phyloP scores from a whole-genome alignment of 2,113 vertebrate species.

The Psephotus haematonotus region DNA sequence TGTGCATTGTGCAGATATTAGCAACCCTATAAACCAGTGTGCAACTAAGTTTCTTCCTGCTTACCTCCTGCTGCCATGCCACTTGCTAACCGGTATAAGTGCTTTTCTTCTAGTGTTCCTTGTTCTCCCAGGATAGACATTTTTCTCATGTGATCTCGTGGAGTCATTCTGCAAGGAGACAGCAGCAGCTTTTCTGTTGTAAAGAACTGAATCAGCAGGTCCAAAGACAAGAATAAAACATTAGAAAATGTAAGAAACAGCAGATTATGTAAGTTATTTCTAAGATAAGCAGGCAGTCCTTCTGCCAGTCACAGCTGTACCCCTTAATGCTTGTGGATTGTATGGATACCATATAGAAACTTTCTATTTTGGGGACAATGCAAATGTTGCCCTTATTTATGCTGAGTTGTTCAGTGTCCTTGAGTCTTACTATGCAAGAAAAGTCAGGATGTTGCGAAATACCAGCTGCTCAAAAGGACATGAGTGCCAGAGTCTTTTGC shows the following conservation, averaged over 20 bases:
- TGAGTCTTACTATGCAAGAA: neutral
- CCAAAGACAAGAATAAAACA: neutral
- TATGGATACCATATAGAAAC: neutral
- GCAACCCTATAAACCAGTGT: neutral
- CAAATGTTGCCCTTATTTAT: neutral
- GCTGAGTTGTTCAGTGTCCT: neutral
- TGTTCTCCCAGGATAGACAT: constrained; percentile 84
- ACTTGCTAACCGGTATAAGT: constrained; percentile 83
- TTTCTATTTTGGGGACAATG: neutral
- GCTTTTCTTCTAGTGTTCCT: constrained; percentile 83
- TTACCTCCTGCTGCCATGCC: constrained; percentile 88
- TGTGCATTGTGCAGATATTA: neutral
- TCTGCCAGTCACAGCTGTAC: neutral
- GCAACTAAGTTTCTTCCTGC: neutral
- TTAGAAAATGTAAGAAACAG: neutral
- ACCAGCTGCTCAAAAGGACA: neutral
- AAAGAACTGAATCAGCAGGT: neutral
- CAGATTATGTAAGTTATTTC: neutral
- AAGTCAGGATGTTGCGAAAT: neutral
- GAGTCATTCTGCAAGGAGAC: constrained; percentile 79
- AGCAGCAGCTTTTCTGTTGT: neutral
- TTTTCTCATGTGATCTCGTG: constrained; percentile 85
- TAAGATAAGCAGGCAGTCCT: neutral
- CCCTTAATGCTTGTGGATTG: neutral
- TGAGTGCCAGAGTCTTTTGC: neutral